Evolutionary conservation across 23 tunicate species (phyloP).

Genomic region (Corella eumyota): DNA sequence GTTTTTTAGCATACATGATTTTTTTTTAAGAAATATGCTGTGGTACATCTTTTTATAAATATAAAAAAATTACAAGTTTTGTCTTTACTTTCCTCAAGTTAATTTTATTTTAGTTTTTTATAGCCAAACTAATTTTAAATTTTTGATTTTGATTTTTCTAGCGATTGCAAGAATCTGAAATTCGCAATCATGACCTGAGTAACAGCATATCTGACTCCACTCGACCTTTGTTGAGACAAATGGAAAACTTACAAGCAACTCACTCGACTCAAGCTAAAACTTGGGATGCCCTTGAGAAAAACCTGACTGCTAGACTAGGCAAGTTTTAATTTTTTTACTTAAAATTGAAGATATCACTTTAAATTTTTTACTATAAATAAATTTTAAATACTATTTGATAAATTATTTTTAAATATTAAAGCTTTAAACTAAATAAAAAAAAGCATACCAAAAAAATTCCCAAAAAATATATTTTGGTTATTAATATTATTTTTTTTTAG

Average conservation of each 20-base stretch:
- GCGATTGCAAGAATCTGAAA: constrained; percentile 82
- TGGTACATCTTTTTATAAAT: too few species aligned
- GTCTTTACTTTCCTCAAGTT: too few species aligned
- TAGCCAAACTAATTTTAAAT: too few species aligned
- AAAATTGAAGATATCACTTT: not conserved
- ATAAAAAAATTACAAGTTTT: too few species aligned
- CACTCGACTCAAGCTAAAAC: constrained; percentile 63
- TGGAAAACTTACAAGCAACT: constrained; percentile 65
- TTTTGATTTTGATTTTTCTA: too few species aligned
- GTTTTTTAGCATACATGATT: too few species aligned
- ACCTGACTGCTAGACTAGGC: constrained; percentile 51
- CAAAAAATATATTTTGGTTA: too few species aligned
- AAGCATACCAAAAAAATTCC: too few species aligned
- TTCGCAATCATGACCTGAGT: constrained; percentile 74
- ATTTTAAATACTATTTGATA: not conserved
- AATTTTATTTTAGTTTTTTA: too few species aligned
- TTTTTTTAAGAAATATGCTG: too few species aligned
- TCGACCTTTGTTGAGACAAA: constrained; percentile 75
- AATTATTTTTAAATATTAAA: not conserved
- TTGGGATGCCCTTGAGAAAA: constrained; percentile 86
- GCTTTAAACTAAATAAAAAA: not conserved
- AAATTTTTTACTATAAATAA: not conserved
- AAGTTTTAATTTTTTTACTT: not conserved
- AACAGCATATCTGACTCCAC: constrained; percentile 63
- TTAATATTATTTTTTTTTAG: too few species aligned